Conservation (phyloP, 2,888 invertebrate species). For the Lutraria lutraria region DNA sequence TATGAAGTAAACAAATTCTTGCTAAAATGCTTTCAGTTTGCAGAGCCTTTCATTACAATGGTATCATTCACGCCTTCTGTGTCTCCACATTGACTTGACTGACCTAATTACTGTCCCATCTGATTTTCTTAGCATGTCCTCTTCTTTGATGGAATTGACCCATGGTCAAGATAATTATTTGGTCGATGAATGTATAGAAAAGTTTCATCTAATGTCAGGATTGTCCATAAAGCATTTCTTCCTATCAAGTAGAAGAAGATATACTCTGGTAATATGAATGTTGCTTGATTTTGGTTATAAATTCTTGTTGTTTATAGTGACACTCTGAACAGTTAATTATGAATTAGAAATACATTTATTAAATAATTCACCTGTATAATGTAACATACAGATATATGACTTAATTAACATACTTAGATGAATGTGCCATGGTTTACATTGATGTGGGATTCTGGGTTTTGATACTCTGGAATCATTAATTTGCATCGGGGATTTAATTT, state of each 20-base stretch:
- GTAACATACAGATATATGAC: no score
- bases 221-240: not conserved
- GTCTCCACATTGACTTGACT: not conserved
- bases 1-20: slow-evolving; percentile 2
- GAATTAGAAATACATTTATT: no score
- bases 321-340: no score
- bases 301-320: no score
- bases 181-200: not conserved
- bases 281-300: not conserved
- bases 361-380: no score
- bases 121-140: not conserved
- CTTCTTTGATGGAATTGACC: slow-evolving; percentile 13
- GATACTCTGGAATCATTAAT: no score
- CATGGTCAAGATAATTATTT: slow-evolving; percentile 15
- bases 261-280: no score
- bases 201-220: not conserved
- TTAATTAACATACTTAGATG: no score
- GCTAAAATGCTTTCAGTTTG: not conserved
- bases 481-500: no score
- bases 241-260: not conserved
- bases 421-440: no score
- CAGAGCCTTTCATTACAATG: not conserved
- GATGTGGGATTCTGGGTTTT: no score
- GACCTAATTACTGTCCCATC: not conserved
- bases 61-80: not conserved